These are phyloP conservation scores for Macrobrachium rosenbergii DNA, from an alignment of 1,140 invertebrate species.

Conservation along the genomic window DNA sequence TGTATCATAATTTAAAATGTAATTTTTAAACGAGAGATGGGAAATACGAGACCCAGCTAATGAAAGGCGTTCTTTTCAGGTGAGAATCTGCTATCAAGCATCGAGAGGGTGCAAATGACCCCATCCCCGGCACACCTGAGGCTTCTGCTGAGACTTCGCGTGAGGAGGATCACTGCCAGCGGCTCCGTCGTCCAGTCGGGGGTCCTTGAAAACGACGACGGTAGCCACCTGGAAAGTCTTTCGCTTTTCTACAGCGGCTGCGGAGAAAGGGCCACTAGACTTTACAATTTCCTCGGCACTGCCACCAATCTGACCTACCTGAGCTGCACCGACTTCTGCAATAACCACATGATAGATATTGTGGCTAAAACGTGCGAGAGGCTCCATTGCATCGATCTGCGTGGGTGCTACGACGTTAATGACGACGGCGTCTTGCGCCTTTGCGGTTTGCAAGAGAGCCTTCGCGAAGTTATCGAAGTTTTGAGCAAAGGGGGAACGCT, in stretches of 20 bases:
- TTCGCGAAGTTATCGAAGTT: slow-evolving; percentile 54
- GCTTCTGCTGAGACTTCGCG: slow-evolving; percentile 57
- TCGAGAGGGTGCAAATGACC: slow-evolving; percentile 53
- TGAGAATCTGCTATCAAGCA: slow-evolving; percentile 42
- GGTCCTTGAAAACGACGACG: slow-evolving; percentile 49
- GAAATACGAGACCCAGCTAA: too few relatives aligned
- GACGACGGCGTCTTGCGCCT: slow-evolving; percentile 62
- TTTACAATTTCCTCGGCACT: slow-evolving; percentile 59
- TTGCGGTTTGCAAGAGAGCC: slow-evolving; percentile 57
- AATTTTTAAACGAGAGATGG: too few relatives aligned
- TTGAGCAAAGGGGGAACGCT: slow-evolving; percentile 54
- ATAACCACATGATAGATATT: slow-evolving; percentile 63
- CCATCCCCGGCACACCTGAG: slow-evolving; percentile 56
- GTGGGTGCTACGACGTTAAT: slow-evolving; percentile 63
- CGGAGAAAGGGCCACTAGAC: slow-evolving; percentile 55
- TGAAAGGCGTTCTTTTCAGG: slow-evolving; percentile 37
- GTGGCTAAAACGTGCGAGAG: slow-evolving; percentile 57
- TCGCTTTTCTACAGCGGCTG: slow-evolving; percentile 61
- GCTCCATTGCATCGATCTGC: slow-evolving; percentile 58
- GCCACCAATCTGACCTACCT: slow-evolving; percentile 52
- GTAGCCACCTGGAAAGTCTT: slow-evolving; percentile 41
- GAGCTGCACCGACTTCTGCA: slow-evolving; percentile 64
- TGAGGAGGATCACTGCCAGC: slow-evolving; percentile 54
- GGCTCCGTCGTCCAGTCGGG: slow-evolving; percentile 64
- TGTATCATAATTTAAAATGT: too few relatives aligned